These are phyloP conservation scores for Entomobrya proxima DNA, from an alignment of 2,888 invertebrate genomes.

Conservation along the genomic window DNA sequence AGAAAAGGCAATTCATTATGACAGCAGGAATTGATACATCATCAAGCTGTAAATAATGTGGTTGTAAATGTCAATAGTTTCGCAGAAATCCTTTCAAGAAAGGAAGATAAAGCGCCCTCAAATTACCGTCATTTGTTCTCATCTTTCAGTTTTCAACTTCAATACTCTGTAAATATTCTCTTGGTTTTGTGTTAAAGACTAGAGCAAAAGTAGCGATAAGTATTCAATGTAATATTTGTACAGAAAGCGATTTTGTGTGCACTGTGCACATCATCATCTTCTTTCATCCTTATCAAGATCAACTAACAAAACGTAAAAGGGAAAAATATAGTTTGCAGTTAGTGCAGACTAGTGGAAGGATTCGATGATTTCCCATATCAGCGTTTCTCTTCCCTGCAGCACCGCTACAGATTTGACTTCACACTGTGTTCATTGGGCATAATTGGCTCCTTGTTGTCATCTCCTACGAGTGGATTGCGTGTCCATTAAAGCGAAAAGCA, in stretches of 20 bases:
- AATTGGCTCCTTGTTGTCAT: slow-evolving; percentile 61
- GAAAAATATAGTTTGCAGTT: too few species aligned
- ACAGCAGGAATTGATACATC: not conserved
- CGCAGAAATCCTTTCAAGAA: slow-evolving; percentile 11
- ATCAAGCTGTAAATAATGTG: slow-evolving; percentile 5
- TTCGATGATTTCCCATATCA: not conserved
- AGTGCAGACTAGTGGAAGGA: too few species aligned
- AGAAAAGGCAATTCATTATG: not conserved
- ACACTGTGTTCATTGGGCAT: slow-evolving; percentile 53
- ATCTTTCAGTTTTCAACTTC: slow-evolving; percentile 31
- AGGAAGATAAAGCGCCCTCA: slow-evolving; percentile 25
- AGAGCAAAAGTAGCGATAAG: not conserved
- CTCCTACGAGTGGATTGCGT: slow-evolving; percentile 34
- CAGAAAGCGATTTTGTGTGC: too few species aligned
- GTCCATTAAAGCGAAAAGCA: slow-evolving; percentile 45
- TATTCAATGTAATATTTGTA: too few species aligned
- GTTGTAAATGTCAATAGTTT: slow-evolving; percentile 22
- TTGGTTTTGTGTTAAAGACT: not conserved
- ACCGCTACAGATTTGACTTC: slow-evolving; percentile 30
- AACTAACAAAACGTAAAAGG: not conserved
- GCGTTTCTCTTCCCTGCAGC: not conserved
- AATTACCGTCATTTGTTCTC: slow-evolving; percentile 43
- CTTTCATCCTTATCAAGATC: not conserved
- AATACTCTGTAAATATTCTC: not conserved
- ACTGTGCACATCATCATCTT: not conserved